Evolutionary conservation across 2,888 invertebrate genomes (phyloP).

Genomic region (Drosophila phalerata): DNA sequence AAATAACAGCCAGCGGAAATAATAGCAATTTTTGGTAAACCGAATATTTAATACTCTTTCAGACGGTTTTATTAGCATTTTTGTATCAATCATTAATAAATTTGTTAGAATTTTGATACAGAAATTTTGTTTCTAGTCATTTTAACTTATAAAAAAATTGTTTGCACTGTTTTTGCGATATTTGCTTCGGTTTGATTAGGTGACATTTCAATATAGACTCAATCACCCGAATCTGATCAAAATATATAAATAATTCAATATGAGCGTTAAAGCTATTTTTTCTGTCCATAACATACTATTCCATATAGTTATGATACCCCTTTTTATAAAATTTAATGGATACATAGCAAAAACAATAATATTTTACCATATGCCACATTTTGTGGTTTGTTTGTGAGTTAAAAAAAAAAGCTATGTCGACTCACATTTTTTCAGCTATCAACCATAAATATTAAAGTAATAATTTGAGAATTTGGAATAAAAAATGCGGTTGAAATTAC

Average conservation of each 20-base stretch:
- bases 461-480: slow-evolving; percentile 52
- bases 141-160: too few species aligned
- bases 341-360: slow-evolving; percentile 23
- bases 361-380: slow-evolving; percentile 51
- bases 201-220: too few species aligned
- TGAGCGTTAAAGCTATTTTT: neutral
- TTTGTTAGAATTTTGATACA: neutral
- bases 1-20: slow-evolving; percentile 11
- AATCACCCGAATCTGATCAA: neutral
- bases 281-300: neutral
- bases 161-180: too few species aligned
- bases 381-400: slow-evolving; percentile 43
- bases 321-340: neutral
- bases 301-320: neutral
- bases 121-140: too few species aligned
- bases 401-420: slow-evolving; percentile 48
- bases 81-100: neutral
- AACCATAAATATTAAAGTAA: slow-evolving; percentile 53
- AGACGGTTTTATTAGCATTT: neutral
- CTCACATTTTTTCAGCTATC: slow-evolving; percentile 14
- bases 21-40: neutral
- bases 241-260: neutral
- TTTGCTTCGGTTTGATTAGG: too few species aligned
- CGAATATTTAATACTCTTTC: slow-evolving; percentile 9
- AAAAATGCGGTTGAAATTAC: slow-evolving; percentile 50